Base-by-base conservation (phyloP, 2,888 invertebrate species). In the Drosophila mimica region DNA sequence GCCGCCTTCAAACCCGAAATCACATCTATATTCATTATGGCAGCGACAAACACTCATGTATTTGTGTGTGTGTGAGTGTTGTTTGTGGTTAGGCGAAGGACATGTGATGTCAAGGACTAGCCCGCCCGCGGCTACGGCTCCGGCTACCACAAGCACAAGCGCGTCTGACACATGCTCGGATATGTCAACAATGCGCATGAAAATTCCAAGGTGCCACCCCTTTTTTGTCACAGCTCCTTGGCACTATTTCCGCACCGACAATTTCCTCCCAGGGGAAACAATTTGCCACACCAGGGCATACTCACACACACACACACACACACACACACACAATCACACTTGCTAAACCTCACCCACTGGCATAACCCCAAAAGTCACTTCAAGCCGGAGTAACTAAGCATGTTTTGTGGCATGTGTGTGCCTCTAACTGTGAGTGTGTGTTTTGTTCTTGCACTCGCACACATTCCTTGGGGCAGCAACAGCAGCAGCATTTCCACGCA, bases 1-100 rank as follows among this genome's bases (percentile, higher is more conserved):
- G 38, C 88, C 88, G 53, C 51, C 57, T 36, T 56, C 83, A 80
- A 83, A 81, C 82, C 87, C 79, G 85, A 91, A 91, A 89, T 89
- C 90, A 91, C 91, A 92, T 92, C 92, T 89, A 92, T 91, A 91
- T 91, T 91, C 91, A 91, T 91, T 91, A 90, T 85, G 83, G 76
- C 78, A 81, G 74, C 65, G 43, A 54, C 53, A 67, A 67, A 53
- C 40, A 49, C 58, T 64, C 53, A 34, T 38, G 49, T 43, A 65
- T 58, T 31, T 59, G 40, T 58, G 36, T 43, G 20, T 31, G 25
- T 25, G 58, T 36, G 51, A 54, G 48, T 60, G 54, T 40, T 49
- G 34, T 40, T 59, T 72, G 68, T 74, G 68, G 54, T 49, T 34
- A 60, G 61, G 40, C 70, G 75, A 71, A 76, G 82, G 74, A 79